Conservation (phyloP, 92 coral and sea anemone species). For the Montipora capitata region DNA sequence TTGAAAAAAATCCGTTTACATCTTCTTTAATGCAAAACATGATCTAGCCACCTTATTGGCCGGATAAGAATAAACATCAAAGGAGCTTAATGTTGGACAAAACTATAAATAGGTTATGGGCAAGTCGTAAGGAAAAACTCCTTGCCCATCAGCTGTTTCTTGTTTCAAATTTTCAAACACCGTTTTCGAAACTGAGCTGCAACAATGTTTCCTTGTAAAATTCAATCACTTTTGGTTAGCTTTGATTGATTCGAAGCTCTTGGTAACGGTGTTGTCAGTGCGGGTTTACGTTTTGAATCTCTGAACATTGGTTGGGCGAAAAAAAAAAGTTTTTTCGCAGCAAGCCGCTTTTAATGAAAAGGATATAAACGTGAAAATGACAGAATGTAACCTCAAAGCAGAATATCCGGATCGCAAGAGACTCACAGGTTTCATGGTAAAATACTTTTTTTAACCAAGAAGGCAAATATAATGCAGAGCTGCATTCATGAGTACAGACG, state of each 20-base stretch:
- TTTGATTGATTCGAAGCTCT: neutral
- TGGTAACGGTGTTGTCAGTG: neutral
- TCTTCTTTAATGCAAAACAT: neutral
- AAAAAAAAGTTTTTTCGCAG: constrained; percentile 11
- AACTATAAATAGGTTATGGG: constrained; percentile 34
- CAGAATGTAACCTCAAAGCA: neutral
- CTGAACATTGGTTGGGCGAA: too few species aligned
- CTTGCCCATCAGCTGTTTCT: constrained; percentile 5
- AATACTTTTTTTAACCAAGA: neutral
- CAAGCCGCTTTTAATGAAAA: constrained; percentile 14
- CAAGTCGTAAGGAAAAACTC: neutral
- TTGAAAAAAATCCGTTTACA: too few species aligned
- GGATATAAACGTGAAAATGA: neutral
- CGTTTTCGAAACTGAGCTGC: neutral
- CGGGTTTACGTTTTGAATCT: too few species aligned
- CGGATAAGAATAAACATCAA: neutral
- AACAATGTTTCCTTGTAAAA: neutral
- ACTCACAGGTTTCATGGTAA: constrained; percentile 19
- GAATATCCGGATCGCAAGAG: neutral
- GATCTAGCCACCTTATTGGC: neutral
- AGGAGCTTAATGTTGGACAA: neutral
- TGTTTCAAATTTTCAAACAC: neutral
- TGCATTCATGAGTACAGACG: too few species aligned
- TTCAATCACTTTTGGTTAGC: neutral
- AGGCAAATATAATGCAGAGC: neutral